Percentiles rank a stretch among this genome's conserved stretches.
phyloP scores from a whole-genome alignment of 1,140 invertebrate genomes.

The Stratiolaelaps scimitus region DNA sequence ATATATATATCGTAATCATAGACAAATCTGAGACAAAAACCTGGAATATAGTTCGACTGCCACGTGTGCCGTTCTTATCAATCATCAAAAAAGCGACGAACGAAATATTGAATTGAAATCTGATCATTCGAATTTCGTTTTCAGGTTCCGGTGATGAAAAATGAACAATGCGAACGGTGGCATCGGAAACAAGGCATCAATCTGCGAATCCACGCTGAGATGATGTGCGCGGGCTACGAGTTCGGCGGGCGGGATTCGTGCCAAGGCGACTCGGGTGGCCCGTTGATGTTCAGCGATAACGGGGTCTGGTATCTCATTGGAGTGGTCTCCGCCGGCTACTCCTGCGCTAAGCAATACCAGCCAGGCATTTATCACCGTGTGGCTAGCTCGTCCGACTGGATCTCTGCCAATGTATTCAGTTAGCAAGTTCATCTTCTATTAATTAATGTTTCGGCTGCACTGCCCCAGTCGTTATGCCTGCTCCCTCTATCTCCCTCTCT shows the following conservation, averaged over 20 bases:
- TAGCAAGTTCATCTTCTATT: constrained; percentile 25
- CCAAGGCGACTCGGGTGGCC: constrained; percentile 68
- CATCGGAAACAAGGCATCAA: constrained; percentile 57
- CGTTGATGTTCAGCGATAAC: constrained; percentile 52
- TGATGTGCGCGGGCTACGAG: constrained; percentile 89
- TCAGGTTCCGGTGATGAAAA: constrained; percentile 38
- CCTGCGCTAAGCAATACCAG: constrained; percentile 67
- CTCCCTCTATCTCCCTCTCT: neutral
- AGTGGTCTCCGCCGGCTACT: constrained; percentile 71
- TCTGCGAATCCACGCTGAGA: constrained; percentile 85
- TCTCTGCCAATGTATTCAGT: constrained; percentile 45
- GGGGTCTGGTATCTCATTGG: constrained; percentile 62
- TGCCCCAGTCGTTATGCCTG: neutral
- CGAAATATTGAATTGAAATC: too few species aligned
- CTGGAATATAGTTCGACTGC: too few species aligned
- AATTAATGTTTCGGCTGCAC: neutral
- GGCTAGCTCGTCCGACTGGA: constrained; percentile 85
- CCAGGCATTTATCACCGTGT: constrained; percentile 86
- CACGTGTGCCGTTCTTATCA: too few species aligned
- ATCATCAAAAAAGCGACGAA: too few species aligned
- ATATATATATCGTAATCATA: too few species aligned
- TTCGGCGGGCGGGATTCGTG: constrained; percentile 63
- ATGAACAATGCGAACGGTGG: constrained; percentile 57
- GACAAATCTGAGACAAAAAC: too few species aligned
- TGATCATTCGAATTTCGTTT: too few species aligned